Percentiles rank a stretch among this genome's conserved stretches.
phyloP scores from a whole-genome alignment of 2,113 vertebrate species.

The Xenopus laevis region DNA sequence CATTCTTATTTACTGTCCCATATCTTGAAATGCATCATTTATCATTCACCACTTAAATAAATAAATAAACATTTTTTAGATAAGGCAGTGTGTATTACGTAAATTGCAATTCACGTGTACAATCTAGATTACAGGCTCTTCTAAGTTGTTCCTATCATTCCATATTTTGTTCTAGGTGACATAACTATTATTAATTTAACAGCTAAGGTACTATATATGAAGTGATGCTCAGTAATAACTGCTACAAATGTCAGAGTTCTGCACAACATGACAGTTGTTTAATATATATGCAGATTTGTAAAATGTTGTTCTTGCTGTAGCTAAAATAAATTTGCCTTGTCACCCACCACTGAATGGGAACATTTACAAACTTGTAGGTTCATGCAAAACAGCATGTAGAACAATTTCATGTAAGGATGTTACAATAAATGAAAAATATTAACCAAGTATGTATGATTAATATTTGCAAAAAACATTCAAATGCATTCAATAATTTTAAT shows the following conservation, averaged over 20 bases:
- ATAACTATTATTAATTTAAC: not conserved
- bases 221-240: not conserved
- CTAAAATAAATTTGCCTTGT: too few species aligned
- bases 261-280: not conserved
- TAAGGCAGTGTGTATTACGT: too few species aligned
- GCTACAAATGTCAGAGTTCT: not conserved
- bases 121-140: not conserved
- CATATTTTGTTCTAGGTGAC: not conserved
- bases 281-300: conserved; percentile 5
- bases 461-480: too few species aligned
- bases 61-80: too few species aligned
- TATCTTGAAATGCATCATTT: not conserved
- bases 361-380: too few species aligned
- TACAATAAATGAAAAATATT: too few species aligned
- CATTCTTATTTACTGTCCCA: not conserved
- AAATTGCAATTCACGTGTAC: not conserved
- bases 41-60: not conserved
- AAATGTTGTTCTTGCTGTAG: not conserved
- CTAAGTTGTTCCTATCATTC: not conserved
- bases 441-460: too few species aligned
- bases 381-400: too few species aligned
- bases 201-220: not conserved
- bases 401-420: too few species aligned
- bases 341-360: too few species aligned
- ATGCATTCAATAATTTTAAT: too few species aligned